phyloP scores from a whole-genome alignment of 2,797 vertebrate species.

The Myiothlypis chrysogaster region DNA sequence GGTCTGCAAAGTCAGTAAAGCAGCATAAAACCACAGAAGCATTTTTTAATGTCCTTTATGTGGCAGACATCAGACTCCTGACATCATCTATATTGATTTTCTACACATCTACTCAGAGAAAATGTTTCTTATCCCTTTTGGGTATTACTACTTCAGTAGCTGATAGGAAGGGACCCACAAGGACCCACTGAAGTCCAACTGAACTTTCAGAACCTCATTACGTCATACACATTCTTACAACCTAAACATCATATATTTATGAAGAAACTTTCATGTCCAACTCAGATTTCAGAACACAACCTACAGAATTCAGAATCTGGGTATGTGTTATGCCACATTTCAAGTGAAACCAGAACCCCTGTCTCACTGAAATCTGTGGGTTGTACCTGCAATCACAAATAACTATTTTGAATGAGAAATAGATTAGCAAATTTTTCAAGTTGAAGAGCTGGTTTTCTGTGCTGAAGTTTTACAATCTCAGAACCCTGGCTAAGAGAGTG shows the following conservation, averaged over 20 bases:
- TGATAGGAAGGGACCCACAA: neutral
- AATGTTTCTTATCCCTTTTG: neutral
- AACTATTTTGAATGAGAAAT: neutral
- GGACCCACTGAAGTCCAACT: neutral
- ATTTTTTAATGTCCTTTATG: neutral
- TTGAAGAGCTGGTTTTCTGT: neutral
- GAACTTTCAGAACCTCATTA: neutral
- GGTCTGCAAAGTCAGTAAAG: neutral
- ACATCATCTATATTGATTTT: neutral
- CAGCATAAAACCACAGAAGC: neutral
- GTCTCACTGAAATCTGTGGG: neutral
- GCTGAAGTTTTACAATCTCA: neutral
- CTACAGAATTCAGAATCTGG: neutral
- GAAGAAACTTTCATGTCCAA: neutral
- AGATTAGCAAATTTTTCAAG: neutral
- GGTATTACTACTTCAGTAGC: neutral
- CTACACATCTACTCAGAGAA: neutral
- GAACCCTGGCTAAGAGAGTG: neutral
- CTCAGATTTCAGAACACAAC: neutral
- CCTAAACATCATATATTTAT: neutral
- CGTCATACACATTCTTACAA: neutral
- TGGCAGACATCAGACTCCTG: neutral
- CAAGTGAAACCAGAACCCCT: neutral
- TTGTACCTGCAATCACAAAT: neutral
- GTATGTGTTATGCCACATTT: neutral